Base-by-base conservation (phyloP, 2,888 invertebrate species). In the Ceramica pisi region DNA sequence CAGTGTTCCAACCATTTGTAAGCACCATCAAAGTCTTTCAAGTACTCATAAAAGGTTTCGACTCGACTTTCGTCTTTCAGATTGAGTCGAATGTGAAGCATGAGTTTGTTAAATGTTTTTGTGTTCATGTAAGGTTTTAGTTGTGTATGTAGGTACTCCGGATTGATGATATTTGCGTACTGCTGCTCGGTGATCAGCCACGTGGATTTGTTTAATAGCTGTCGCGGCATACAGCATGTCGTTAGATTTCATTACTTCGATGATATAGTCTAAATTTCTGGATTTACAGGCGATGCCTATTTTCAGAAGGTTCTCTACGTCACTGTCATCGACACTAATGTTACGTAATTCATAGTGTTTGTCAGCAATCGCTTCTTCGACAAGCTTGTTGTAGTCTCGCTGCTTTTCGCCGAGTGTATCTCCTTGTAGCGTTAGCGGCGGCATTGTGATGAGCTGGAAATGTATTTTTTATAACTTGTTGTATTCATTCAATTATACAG, bases 1-100 rank as follows among this genome's bases (percentile, higher is more conserved):
- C 94, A 94, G 75, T 90, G 69, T 48, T 90, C 90, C 35, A 95
- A 81, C 94, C 94, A 95, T 84, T 92, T 94, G 1, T 88, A 70
- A 31, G 92, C 89, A 3, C 67, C 73, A 21, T 87, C 70, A 2
- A 80, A 14, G 66, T 89, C 84, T 80, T 90, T 88, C 26, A 89
- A 85, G 57, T 90, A 90, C n/a, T 89, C 84, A 78, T 90, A 94
- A 77, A 95, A 95, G 2, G 72, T 80, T 84, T 94, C 92, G 21
- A 89, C 90, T n/a, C 94, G 88, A 50, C 70, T 71, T 83, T 90
- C 89, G 31, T 93, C 91, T 80, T 88, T 91, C 26, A 94, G 82
- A 62, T 91, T 83, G 3, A 93, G 87, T 85, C 93, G 88, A 56
- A 95, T 90, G 38, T 87, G 82, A 21, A 93, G 85, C 67, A 92